phyloP scores from a whole-genome alignment of 2,888 invertebrate species.

The Gibbula magus region DNA sequence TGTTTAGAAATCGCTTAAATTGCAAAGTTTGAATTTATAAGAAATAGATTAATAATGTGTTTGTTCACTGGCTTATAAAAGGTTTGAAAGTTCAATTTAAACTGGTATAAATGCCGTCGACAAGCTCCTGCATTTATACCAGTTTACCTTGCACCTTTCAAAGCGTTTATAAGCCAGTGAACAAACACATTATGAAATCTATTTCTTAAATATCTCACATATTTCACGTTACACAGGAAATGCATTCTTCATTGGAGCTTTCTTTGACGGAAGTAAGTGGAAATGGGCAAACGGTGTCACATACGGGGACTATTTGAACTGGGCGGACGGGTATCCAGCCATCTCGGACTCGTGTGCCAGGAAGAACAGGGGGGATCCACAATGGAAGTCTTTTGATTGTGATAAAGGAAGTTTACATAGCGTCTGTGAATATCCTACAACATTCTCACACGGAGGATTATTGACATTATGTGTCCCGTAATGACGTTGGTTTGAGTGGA shows the following conservation, averaged over 20 bases:
- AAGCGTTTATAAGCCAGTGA: too few species aligned
- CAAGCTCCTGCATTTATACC: too few species aligned
- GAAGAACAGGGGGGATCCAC: neutral
- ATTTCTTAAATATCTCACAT: neutral
- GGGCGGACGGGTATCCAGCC: neutral
- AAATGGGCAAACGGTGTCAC: neutral
- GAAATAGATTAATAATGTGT: too few species aligned
- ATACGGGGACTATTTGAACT: neutral
- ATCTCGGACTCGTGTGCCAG: neutral
- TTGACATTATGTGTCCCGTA: neutral
- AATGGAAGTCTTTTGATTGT: neutral
- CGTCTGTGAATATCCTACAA: neutral
- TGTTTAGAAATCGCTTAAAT: too few species aligned
- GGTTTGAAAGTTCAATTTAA: too few species aligned
- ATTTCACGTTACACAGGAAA: neutral
- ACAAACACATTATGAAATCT: too few species aligned
- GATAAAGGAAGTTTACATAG: neutral
- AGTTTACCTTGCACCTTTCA: too few species aligned
- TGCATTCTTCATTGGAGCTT: neutral
- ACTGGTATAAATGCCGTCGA: too few species aligned
- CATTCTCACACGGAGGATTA: neutral
- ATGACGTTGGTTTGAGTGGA: neutral
- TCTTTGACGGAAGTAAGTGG: neutral
- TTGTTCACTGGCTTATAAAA: too few species aligned
- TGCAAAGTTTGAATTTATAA: too few species aligned